Evolutionary conservation across 2,797 vertebrate species (phyloP).

Genomic region (Karalla daura): DNA sequence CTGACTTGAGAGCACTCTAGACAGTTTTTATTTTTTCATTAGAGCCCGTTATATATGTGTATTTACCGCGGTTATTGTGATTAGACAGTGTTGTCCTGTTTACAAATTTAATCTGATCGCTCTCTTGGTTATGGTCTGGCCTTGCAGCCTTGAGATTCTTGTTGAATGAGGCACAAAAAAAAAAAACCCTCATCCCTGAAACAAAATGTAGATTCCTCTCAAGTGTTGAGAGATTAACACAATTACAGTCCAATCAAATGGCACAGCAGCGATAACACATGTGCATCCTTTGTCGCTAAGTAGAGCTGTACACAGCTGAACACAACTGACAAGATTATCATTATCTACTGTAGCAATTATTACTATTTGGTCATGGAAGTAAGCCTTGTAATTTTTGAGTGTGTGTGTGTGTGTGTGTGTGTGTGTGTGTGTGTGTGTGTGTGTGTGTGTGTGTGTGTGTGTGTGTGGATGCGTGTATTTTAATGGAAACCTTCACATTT

Average conservation of each 20-base stretch:
- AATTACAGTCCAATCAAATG: neutral
- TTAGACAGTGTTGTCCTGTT: no score
- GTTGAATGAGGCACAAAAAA: no score
- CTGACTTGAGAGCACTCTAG: conserved; percentile 16
- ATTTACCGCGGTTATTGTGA: no score
- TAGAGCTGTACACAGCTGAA: neutral
- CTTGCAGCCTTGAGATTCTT: no score
- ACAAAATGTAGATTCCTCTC: conserved; percentile 3
- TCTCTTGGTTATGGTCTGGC: no score
- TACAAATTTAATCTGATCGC: no score
- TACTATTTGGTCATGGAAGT: neutral
- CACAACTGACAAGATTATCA: neutral
- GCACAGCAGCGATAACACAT: neutral
- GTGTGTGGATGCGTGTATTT: no score
- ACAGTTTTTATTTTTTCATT: neutral
- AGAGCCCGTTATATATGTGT: conserved; percentile 12
- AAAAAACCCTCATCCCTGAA: no score
- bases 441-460: no score
- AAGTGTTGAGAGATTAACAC: neutral
- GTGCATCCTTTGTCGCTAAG: neutral
- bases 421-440: no score
- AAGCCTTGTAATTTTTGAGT: neutral
- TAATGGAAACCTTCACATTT: neutral
- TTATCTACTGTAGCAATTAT: neutral
- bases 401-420: no score